Evolutionary conservation across 2,113 vertebrate species (phyloP).

Genomic region (Neoarius graeffei): DNA sequence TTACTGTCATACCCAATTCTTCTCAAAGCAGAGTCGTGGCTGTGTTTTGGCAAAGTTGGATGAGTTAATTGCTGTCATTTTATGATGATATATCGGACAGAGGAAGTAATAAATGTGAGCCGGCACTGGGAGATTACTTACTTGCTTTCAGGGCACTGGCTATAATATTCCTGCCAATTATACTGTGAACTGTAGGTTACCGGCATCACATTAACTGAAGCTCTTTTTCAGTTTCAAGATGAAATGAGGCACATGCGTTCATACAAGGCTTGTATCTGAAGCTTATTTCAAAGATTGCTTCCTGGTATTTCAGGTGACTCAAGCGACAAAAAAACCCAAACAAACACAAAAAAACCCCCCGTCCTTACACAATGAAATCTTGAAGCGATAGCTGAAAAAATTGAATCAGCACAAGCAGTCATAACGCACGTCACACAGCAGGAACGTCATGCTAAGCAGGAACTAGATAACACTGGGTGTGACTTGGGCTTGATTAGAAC

Average conservation of each 20-base stretch:
- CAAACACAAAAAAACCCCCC: neutral
- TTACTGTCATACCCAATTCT: neutral
- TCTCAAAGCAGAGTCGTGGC: neutral
- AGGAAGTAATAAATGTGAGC: conserved; percentile 13
- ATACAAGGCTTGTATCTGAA: neutral
- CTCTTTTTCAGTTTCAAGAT: neutral
- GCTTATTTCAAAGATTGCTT: neutral
- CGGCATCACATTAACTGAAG: neutral
- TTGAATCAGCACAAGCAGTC: neutral
- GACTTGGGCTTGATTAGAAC: neutral
- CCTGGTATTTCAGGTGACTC: neutral
- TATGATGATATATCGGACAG: neutral
- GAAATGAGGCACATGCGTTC: neutral
- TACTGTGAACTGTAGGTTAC: neutral
- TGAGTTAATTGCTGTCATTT: neutral
- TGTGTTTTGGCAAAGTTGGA: neutral
- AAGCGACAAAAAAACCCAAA: neutral
- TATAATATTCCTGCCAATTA: neutral
- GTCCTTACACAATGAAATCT: neutral
- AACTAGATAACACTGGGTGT: neutral
- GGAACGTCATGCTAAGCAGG: neutral
- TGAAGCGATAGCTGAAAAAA: neutral
- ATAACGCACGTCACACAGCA: neutral
- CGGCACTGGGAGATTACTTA: neutral
- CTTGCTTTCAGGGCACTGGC: neutral